phyloP scores from a whole-genome alignment of 2,888 invertebrate species.

The Metellina segmentata region DNA sequence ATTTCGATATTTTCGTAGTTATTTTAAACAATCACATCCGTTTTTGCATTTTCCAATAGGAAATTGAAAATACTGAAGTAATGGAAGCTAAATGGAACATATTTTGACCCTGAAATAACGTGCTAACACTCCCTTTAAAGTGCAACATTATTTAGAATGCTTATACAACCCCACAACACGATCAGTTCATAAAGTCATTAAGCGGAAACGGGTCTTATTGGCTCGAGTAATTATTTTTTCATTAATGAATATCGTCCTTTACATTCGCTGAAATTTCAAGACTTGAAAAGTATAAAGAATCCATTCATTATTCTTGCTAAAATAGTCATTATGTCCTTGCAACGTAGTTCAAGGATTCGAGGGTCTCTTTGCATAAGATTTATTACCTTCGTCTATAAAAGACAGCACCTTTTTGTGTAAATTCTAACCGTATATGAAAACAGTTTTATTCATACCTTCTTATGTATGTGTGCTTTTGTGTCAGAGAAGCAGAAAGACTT shows the following conservation, averaged over 20 bases:
- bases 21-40: too few relatives aligned
- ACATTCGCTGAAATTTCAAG: neutral
- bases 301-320: neutral
- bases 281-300: neutral
- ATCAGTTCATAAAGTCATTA: too few relatives aligned
- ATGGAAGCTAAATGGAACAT: too few relatives aligned
- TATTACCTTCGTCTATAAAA: neutral
- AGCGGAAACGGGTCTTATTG: too few relatives aligned
- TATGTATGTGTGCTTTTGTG: neutral
- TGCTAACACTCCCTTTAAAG: too few relatives aligned
- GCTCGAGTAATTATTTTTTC: too few relatives aligned
- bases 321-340: neutral
- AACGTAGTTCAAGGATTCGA: neutral
- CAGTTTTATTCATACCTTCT: conserved; percentile 22
- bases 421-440: conserved; percentile 8
- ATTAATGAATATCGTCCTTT: neutral
- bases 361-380: neutral
- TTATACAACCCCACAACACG: too few relatives aligned
- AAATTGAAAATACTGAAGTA: too few relatives aligned
- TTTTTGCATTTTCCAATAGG: too few relatives aligned
- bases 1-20: too few relatives aligned
- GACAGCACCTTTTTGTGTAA: conserved; percentile 9
- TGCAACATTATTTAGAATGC: too few relatives aligned
- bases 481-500: neutral
- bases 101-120: too few relatives aligned